Evolutionary conservation across 2,113 vertebrate genomes (phyloP), one percentile per base, ranked within the genome.

Genomic region (Petromus typicus): DNA sequence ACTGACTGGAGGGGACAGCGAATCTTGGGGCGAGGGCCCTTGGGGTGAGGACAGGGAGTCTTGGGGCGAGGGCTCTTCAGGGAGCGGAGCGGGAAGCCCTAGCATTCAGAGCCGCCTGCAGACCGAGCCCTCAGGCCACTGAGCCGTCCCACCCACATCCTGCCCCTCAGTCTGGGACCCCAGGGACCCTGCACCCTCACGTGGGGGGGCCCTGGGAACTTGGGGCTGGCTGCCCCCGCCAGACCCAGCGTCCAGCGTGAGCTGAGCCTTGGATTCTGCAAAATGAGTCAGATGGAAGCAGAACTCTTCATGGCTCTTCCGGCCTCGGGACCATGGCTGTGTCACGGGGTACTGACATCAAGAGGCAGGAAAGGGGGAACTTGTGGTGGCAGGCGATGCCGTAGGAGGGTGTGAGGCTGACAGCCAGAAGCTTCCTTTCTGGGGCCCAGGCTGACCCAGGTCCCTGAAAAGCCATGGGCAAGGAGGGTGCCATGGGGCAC

Each of bases 201-300:
- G 76, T 13, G 81, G 43, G 71, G 43, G 1, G 91, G 57, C 85
- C 84, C 90, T 86, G 90, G 48, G 73, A 89, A 30, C 16, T 59
- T 27, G 34, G 43, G 34, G 79, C 90, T 9, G 27, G 45, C 92
- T 89, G 89, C 91, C 94, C 69, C 82, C 0, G 0, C 7, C 0
- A 95, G 94, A 95, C 86, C 96, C 94, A 91, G 93, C 37, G 0
- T 40, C 51, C 79, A 59, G 5, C 6, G 0, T 3, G 7, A 23
- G 86, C 95, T 71, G 92, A 92, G 92, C 95, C 63, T 3, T 48
- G 83, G 63, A 43, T 82, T 75, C 84, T 89, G 76, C 71, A 90
- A 71, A 95, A 51, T 51, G 86, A 93, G 78, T 67, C 90, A 95
- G 79, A 80, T 25, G 76, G 80, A 84, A 88, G 63, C 93, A 64